Evolutionary conservation across 2,797 vertebrate species (phyloP), one percentile per base, ranked within the genome.

Genomic region (Cygnus olor): DNA sequence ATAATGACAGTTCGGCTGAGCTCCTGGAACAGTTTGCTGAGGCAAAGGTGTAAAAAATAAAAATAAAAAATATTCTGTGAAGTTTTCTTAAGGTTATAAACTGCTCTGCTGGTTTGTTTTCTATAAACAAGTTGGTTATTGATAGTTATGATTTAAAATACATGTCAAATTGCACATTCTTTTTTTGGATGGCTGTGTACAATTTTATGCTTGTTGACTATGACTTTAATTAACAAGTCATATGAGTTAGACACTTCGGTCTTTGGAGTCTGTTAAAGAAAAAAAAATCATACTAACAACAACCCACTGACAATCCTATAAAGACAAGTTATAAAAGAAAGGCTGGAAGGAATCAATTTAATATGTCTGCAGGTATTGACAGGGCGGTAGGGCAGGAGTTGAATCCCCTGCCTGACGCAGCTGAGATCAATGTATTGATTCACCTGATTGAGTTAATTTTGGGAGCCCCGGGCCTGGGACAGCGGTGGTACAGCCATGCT

Each of bases 401-500:
- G 49, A 44, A 40, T 60, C 27, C n/a, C 14, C 42, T 40, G 8
- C 53, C 17, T 54, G 57, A 27, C 17, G 34, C 27, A 64, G 78
- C 28, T 14, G 24, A 17, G 34, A 78, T 16, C 14, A 18, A 80
- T 70, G 11, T 2, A 14, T 9, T 54, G 18, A 32, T 89, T 70
- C 82, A 9, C 49, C 34, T 16, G 7, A 65, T 2, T 9, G 36
- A 71, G 40, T 3, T 38, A 22, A 32, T 27, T 57, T 40, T 6
- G 54, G 74, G 80, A 73, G 34, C 44, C 77, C 47, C 36, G 32
- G 44, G 11, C 30, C 28, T 28, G n/a, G n/a, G 80, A 61, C 14
- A 40, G 60, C 61, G 14, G 36, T 0, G 2, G 47, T 61, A 36
- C 0, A 64, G 40, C 61, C 57, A 15, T 0, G 0, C 16, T 38